These are phyloP conservation scores for Monochamus saltuarius DNA, from an alignment of 1,140 invertebrate species.

Conservation along the genomic window DNA sequence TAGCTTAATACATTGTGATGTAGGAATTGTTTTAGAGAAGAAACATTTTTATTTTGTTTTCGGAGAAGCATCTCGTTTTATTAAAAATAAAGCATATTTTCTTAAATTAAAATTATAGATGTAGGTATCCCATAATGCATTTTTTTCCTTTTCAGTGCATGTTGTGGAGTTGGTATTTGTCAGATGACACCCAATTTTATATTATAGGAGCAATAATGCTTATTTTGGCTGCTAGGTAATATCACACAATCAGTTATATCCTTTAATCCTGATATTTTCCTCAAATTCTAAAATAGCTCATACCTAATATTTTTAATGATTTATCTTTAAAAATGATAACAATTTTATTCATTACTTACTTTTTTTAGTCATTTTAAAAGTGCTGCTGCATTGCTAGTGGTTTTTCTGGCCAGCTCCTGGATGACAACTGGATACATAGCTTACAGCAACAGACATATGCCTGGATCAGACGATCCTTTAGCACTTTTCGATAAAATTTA, in stretches of 20 bases:
- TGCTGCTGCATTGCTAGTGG: constrained; percentile 61
- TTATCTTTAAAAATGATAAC: too few relatives aligned
- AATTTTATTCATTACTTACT: too few relatives aligned
- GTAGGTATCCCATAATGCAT: too few relatives aligned
- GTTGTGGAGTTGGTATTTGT: constrained; percentile 88
- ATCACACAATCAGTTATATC: neutral
- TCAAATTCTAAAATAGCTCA: too few relatives aligned
- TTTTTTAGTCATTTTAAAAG: constrained; percentile 69
- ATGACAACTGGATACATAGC: constrained; percentile 77
- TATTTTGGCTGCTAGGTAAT: constrained; percentile 64
- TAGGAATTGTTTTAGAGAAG: too few relatives aligned
- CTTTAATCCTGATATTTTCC: too few relatives aligned
- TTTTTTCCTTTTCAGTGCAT: constrained; percentile 67
- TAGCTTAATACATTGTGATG: too few relatives aligned
- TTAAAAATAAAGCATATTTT: too few relatives aligned
- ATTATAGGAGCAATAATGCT: constrained; percentile 75
- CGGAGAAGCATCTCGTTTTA: too few relatives aligned
- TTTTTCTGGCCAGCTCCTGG: constrained; percentile 74
- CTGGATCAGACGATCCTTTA: constrained; percentile 76
- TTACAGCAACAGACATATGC: constrained; percentile 75
- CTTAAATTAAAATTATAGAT: too few relatives aligned
- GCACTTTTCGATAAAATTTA: constrained; percentile 85
- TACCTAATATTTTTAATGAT: too few relatives aligned
- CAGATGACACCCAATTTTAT: constrained; percentile 84
- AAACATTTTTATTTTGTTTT: too few relatives aligned